phyloP scores from a whole-genome alignment of 2,113 vertebrate genomes.

The Pomatorhinus ruficollis region DNA sequence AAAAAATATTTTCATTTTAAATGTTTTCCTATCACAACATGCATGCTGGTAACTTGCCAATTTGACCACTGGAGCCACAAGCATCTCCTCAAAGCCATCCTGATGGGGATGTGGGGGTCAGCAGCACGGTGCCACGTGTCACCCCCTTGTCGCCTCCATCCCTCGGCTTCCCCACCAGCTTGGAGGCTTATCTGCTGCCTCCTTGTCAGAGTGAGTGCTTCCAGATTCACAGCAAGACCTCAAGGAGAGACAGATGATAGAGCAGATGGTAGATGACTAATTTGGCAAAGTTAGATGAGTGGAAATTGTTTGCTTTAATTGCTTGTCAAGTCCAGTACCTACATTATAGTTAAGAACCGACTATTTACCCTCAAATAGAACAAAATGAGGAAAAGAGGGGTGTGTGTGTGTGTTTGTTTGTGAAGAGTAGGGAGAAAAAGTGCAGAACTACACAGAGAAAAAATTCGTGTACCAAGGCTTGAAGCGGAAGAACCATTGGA shows the following conservation, averaged over 20 bases:
- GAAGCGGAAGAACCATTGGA: not conserved
- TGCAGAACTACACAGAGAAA: not conserved
- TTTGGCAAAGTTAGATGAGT: slow-evolving; percentile 84
- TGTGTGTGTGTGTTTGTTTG: not conserved
- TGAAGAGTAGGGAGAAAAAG: not conserved
- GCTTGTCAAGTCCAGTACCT: slow-evolving; percentile 86
- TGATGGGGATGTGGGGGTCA: not conserved
- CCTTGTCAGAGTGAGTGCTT: slow-evolving; percentile 43
- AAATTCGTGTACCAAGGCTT: not conserved
- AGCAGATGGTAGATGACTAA: slow-evolving; percentile 89
- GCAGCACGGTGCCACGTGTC: not conserved
- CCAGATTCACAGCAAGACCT: slow-evolving; percentile 78
- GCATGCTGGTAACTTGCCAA: accelerated
- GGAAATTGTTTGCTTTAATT: slow-evolving; percentile 91
- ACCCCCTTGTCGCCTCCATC: not conserved
- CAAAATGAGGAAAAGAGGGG: slow-evolving; percentile 20
- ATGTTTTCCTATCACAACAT: not conserved
- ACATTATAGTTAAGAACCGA: slow-evolving; percentile 79
- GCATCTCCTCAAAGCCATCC: not conserved
- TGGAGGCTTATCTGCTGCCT: slow-evolving; percentile 51
- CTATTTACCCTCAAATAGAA: slow-evolving; percentile 64
- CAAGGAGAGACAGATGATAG: slow-evolving; percentile 82
- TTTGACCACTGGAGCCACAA: not conserved
- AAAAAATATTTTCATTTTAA: not conserved
- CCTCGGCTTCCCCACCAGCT: slow-evolving; percentile 38